These are phyloP conservation scores for Rhombomys opimus DNA, from an alignment of 2,113 vertebrate species.

Conservation along the genomic window DNA sequence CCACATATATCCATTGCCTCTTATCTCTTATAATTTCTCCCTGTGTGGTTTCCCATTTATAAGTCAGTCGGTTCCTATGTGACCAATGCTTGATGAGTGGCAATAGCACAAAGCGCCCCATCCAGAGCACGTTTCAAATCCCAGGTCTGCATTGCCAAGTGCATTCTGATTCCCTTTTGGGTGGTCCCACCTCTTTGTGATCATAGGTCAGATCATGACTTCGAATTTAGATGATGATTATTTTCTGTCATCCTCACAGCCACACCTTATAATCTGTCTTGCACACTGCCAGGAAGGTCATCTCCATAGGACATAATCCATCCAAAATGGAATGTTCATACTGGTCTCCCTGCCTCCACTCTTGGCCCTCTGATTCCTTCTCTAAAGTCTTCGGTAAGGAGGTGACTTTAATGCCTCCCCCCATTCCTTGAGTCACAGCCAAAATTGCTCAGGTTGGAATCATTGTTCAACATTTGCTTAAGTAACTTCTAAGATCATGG, in stretches of 20 bases:
- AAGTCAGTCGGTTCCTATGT: neutral
- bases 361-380: neutral
- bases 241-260: neutral
- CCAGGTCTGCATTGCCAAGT: neutral
- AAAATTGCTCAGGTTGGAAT: slow-evolving; percentile 16
- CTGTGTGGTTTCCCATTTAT: neutral
- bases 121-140: neutral
- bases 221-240: neutral
- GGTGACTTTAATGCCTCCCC: neutral
- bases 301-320: neutral
- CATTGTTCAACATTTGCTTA: neutral
- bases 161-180: neutral
- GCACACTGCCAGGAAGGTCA: neutral
- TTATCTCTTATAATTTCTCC: neutral
- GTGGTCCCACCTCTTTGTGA: neutral
- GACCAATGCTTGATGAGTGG: neutral
- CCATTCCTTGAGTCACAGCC: neutral
- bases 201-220: neutral
- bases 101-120: neutral
- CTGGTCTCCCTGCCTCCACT: slow-evolving; percentile 1
- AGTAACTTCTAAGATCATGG: slow-evolving; percentile 22
- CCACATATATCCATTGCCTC: neutral
- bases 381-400: neutral
- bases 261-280: neutral
- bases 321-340: neutral